Base-by-base conservation (phyloP, 2,113 vertebrate genomes). In the Neolamprologus sp. region DNA sequence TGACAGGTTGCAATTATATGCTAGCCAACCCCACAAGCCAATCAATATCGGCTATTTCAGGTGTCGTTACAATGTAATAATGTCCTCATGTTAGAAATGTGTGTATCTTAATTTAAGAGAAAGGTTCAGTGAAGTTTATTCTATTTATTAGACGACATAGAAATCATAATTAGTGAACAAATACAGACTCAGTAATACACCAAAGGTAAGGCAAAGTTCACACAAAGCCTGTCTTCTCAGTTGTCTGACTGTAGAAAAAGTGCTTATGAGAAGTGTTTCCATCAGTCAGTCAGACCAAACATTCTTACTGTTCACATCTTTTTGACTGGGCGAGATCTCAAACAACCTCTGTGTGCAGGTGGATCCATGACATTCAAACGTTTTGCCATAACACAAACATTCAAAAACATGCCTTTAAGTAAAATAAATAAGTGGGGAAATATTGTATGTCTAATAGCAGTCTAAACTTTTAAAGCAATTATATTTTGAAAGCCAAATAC, bases 151-250 rank as follows among this genome's bases (percentile, higher is more conserved):
- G 86, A 88, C 47, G 89, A 87, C 71, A 65, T 80, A 65, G n/a
- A 92, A 88, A 92, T 94, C 8, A 92, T 63, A 88, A 84, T 83
- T 75, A 81, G 49, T 83, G 81, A 90, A 92, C 81, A 90, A 87
- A 93, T 82, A 92, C 82, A 91, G 91, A 93, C 89, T 87, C 68
- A 94, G 88, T 81, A 90, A 88, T 31, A 94, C 88, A 91, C 82
- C 58, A 92, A 93, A 93, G 90, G 93, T 96, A 96, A 97, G 96
- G 96, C 95, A 96, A 94, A 93, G 90, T 92, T 96, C 85, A 95
- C 90, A 90, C 79, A 91, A 91, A 92, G 88, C 88, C 89, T 88
- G 86, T 93, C 90, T 87, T 89, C 85, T 90, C 84, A 85, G 84
- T 93, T 85, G 57, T 82, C 86, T 81, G 93, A 95, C 93, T 92